Conservation (phyloP, 2,797 vertebrate genomes). For the Anisognathus igniventris region DNA sequence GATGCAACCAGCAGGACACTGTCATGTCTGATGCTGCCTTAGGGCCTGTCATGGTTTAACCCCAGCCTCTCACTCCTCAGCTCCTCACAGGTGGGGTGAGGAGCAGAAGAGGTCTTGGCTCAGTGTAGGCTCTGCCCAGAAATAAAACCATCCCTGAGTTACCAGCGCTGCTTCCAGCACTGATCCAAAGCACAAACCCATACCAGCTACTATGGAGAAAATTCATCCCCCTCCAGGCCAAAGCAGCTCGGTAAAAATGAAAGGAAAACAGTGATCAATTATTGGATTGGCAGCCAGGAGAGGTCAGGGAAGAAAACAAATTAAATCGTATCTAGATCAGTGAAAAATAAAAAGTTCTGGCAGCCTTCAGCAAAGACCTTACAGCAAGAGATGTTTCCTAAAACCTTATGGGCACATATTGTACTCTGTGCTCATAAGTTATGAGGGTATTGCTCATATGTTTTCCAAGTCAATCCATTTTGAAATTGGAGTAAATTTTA, state of each 20-base stretch:
- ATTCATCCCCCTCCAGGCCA: not conserved
- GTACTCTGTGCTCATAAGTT: not conserved
- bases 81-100: not conserved
- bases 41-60: not conserved
- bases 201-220: not conserved
- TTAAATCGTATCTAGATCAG: not conserved
- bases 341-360: not conserved
- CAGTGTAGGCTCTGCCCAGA: not conserved
- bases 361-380: slow-evolving; percentile 29
- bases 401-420: not conserved
- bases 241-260: not conserved
- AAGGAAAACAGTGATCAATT: not conserved
- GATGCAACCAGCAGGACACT: not conserved
- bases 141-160: not conserved
- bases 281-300: not conserved
- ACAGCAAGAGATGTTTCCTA: not conserved
- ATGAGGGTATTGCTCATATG: not conserved
- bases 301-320: slow-evolving; percentile 10
- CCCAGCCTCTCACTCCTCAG: not conserved
- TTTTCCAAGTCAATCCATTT: slow-evolving; percentile 27
- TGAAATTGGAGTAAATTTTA: not conserved
- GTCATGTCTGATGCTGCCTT: not conserved
- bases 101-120: not conserved
- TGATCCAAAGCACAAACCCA: not conserved
- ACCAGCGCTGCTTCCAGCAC: not conserved